Evolutionary conservation across 2,888 invertebrate species (phyloP).

Genomic region (Napeogenes sylphis): DNA sequence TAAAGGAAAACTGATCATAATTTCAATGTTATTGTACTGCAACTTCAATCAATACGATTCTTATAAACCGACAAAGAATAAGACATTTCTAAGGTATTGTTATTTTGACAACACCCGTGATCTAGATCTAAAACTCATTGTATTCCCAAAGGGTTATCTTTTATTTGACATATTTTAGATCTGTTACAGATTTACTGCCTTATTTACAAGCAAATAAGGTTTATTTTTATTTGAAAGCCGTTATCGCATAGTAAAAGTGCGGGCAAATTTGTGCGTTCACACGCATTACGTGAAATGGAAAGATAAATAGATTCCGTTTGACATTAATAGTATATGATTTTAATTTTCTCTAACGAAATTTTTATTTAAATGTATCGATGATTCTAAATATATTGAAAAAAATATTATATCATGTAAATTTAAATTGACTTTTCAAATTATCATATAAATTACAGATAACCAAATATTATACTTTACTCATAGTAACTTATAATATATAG

Average conservation of each 20-base stretch:
- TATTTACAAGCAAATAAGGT: neutral
- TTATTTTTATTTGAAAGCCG: neutral
- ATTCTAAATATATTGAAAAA: too few relatives aligned
- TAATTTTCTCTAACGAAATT: too few relatives aligned
- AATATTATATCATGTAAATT: too few relatives aligned
- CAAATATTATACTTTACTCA: too few relatives aligned
- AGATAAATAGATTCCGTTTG: conserved; percentile 64
- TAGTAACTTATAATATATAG: too few relatives aligned
- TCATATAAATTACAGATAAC: too few relatives aligned
- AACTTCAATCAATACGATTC: conserved; percentile 14
- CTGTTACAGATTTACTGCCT: neutral
- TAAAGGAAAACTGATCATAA: neutral
- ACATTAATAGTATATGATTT: conserved; percentile 3
- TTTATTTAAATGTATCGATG: neutral
- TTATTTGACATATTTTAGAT: neutral
- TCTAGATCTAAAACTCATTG: conserved; percentile 67
- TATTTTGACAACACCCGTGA: conserved; percentile 49
- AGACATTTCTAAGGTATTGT: conserved; percentile 46
- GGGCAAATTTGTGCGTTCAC: conserved; percentile 32
- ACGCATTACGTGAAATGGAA: conserved; percentile 65
- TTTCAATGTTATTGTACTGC: conserved; percentile 1
- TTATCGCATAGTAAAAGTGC: neutral
- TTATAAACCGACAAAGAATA: conserved; percentile 56
- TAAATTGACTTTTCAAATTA: too few relatives aligned
- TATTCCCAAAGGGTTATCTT: conserved; percentile 59